Base-by-base conservation (phyloP, 1,140 invertebrate genomes). In the Philopotamus ludificatus region DNA sequence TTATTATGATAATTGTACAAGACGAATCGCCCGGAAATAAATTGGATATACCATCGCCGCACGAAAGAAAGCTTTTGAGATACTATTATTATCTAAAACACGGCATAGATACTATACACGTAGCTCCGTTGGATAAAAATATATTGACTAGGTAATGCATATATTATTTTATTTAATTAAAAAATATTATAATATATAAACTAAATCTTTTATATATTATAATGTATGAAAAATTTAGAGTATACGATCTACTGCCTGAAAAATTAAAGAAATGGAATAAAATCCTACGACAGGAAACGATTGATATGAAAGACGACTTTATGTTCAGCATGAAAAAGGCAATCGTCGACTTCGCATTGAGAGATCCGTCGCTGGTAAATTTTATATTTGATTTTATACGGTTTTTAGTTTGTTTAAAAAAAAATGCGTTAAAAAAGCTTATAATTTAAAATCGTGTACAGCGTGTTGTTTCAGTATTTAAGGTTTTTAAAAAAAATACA, bases 21-120 rank as follows among this genome's bases (percentile, higher is more conserved):
- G 76, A 78, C 15, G 73, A 74, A 16, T 75, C 74, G 10, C 76
- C 75, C 4, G 77, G 78, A 63, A 75, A 74, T 21, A 68, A 71
- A 0, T 71, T 77, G 49, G 54, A 69, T 20, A 80, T 84, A 71
- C 83, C 86, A 25, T 81, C 81, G 15, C 79, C 82, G 7, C 78
- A 84, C 25, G 88, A 92, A 70, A 84, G 84, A 59, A 85, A 91
- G 72, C 76, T 90, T 67, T 75, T 92, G 70, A 83, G 90, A 67
- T 96, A 96, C 79, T 92, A 94, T 74, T 94, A 93, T 77, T 97
- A 95, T 72, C 86, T 95, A 54, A 87, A 89, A 72, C 88, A 94
- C 77, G 93, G 92, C 0, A 88, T 95, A 26, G 92, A 94, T 73
- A 93, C 92, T 34, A 85, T 88, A 57, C 87, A 94, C 74, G 89